A percentile compares a stretch with the other conserved stretches of the same genome.
These are phyloP conservation scores for Diglossa cyanea DNA, from an alignment of 2,797 vertebrate genomes.

Conservation along the genomic window DNA sequence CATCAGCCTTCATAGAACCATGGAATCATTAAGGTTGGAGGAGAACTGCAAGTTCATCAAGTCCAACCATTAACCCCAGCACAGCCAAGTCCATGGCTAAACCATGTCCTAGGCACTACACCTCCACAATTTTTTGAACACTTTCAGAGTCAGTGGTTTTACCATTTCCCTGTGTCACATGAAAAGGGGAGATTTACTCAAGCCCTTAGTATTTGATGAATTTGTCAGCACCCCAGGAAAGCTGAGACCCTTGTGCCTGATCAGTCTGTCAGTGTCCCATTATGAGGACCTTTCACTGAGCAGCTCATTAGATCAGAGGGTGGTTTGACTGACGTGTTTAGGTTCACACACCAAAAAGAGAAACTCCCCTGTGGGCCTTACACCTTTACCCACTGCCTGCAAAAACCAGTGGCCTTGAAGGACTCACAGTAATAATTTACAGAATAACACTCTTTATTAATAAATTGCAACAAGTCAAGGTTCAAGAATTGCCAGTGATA, in stretches of 20 bases:
- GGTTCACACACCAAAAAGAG: not conserved
- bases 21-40: not conserved
- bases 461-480: not conserved
- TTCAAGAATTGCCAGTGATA: not conserved
- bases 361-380: fast-evolving
- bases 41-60: not conserved
- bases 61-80: not conserved
- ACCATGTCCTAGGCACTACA: fast-evolving
- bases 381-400: not conserved
- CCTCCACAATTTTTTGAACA: not conserved
- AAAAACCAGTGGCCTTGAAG: not conserved
- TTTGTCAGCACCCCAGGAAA: not conserved
- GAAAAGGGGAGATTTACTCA: not conserved
- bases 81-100: not conserved
- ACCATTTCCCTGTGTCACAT: not conserved
- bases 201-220: not conserved
- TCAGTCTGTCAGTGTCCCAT: not conserved
- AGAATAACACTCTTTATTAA: not conserved
- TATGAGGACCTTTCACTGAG: not conserved
- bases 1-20: not conserved
- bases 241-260: not conserved
- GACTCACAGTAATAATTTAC: not conserved
- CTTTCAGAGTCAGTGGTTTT: not conserved
- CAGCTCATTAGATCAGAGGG: fast-evolving
- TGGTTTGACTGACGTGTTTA: not conserved